phyloP scores from a whole-genome alignment of 2,888 invertebrate species.

The Euplexia lucipara region DNA sequence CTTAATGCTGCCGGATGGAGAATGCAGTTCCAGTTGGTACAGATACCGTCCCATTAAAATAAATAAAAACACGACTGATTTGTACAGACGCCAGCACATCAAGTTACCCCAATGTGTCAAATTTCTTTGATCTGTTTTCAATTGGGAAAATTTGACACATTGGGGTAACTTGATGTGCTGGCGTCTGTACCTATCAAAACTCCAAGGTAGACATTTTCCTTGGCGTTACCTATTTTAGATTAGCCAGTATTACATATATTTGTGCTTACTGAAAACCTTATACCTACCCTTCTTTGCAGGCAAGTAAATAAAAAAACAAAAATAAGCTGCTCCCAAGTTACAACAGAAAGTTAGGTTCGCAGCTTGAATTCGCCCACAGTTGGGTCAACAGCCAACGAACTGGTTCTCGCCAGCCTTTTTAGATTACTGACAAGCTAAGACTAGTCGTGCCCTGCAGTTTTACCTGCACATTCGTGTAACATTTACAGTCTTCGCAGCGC shows the following conservation, averaged over 20 bases:
- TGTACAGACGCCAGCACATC: neutral
- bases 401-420: neutral
- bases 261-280: neutral
- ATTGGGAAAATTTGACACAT: too few relatives aligned
- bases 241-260: too few relatives aligned
- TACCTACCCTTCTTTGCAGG: neutral
- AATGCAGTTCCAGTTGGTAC: neutral
- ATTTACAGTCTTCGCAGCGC: too few relatives aligned
- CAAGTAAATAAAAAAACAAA: neutral
- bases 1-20: slow-evolving; percentile 6
- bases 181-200: too few relatives aligned
- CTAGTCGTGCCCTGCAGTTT: too few relatives aligned
- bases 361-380: neutral
- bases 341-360: neutral
- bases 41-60: neutral
- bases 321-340: neutral
- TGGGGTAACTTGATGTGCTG: too few relatives aligned
- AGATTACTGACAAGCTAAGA: neutral
- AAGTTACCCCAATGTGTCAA: too few relatives aligned
- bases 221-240: too few relatives aligned
- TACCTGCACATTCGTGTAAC: too few relatives aligned
- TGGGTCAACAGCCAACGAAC: slow-evolving; percentile 1
- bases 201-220: neutral
- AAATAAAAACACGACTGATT: neutral
- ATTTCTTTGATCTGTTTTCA: too few relatives aligned